Evolutionary conservation across 37 sponge, comb jelly and placozoan genomes (phyloP), one percentile per base, ranked within the genome.

Genomic region (Aplysina aerophoba): DNA sequence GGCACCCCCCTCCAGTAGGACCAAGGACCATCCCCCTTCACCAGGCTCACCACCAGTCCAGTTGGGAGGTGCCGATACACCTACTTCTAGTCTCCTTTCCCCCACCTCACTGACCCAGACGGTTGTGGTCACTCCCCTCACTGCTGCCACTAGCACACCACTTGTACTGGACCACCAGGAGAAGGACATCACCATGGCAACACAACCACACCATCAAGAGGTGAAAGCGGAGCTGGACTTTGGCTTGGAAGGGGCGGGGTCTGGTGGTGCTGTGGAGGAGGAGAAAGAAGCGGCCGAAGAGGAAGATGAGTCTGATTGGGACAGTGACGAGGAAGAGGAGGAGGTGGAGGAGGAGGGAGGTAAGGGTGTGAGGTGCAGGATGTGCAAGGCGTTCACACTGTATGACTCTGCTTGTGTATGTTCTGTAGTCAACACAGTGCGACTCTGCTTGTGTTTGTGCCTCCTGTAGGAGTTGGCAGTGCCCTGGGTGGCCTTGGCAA

Each of bases 291-390:
- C 6, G 8, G 38, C 5, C 8, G 20, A 59, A 2, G 36, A 81
- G 6, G 21, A 56, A 25, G 59, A 81, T 2, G 82, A 58, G 19
- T 61, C 71, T 35, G 71, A 83, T n/a, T 60, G 83, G 63, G 83
- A 83, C 65, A 66, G 20, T 14, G 81, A 79, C 6, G 55, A 86
- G 31, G 81, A 86, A 27, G 79, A 78, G 8, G 86, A 86, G 67
- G 67, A 79, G 69, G 22, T 50, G 63, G 87, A 68, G 35, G 74
- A 62, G 39, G 61, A 53, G 6, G 50, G 69, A 25, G 71, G 21
- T 65, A 15, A 37, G 38, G 15, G 39, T 16, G 55, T 38, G 15
- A 25, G 71, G 69, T 33, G 34, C 71, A 69, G 71, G 13, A 35
- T 65, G 19, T 65, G 66, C 27, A 30, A 30, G 66, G 28, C 15